phyloP scores from a whole-genome alignment of 2,113 vertebrate species.

The Cricetomys ansorgei region DNA sequence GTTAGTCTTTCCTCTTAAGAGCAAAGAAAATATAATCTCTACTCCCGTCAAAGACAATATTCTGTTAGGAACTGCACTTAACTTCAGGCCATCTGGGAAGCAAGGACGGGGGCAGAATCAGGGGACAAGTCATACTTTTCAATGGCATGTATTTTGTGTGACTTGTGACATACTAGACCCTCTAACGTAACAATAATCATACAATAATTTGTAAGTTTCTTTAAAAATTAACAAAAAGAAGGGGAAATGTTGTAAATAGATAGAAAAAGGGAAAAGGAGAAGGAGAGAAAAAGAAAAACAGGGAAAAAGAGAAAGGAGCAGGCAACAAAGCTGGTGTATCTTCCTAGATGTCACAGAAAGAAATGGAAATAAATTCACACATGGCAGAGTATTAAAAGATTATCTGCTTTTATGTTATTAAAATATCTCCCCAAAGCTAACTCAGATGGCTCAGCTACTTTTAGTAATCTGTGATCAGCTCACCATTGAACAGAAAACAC shows the following conservation, averaged over 20 bases:
- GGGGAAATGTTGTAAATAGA: too few relatives aligned
- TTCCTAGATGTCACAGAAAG: background rate
- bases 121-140: background rate
- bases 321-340: background rate
- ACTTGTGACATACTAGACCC: background rate
- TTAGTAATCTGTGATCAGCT: background rate
- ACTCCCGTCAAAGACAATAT: constrained; percentile 2
- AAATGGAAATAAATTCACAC: background rate
- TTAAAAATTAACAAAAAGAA: background rate
- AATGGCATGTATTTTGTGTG: background rate
- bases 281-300: too few relatives aligned
- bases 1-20: constrained; percentile 51
- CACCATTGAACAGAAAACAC: background rate
- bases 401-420: background rate
- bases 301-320: background rate
- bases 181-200: background rate
- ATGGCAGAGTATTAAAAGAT: constrained; percentile 31
- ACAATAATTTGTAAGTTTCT: background rate
- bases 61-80: background rate
- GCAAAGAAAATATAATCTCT: constrained; percentile 52
- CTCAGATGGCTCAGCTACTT: background rate
- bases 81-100: background rate
- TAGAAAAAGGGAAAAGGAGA: background rate
- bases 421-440: background rate
- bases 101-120: background rate